Evolutionary conservation across 2,888 invertebrate species (phyloP).

Genomic region (Calameuta filiformis): DNA sequence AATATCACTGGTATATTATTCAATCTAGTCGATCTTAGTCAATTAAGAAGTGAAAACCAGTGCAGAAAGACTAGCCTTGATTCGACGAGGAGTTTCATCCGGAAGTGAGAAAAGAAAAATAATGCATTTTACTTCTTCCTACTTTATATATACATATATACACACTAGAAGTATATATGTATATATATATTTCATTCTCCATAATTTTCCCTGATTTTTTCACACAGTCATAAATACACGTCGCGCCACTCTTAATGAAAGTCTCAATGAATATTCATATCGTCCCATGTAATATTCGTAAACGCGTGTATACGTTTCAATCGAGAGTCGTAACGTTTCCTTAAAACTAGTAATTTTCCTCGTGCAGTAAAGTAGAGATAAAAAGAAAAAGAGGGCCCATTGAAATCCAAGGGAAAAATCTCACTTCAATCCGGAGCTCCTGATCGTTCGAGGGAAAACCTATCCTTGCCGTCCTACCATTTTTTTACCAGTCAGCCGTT

Average conservation of each 20-base stretch:
- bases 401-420: background rate
- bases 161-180: no score
- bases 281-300: background rate
- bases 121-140: background rate
- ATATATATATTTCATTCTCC: background rate
- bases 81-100: conserved; percentile 19
- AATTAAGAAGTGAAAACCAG: conserved; percentile 42
- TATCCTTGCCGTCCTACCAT: background rate
- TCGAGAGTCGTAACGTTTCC: background rate
- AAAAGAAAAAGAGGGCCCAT: background rate
- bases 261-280: background rate
- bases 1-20: conserved; percentile 28
- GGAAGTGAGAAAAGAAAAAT: conserved; percentile 10
- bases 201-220: background rate
- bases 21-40: conserved; percentile 28
- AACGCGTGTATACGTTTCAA: background rate
- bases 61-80: conserved; percentile 29
- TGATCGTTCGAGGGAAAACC: background rate
- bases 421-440: background rate
- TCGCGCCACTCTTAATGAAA: background rate
- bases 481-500: background rate
- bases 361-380: background rate
- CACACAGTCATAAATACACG: background rate
- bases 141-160: background rate
- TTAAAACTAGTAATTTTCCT: background rate